Base-by-base conservation (phyloP, 2,113 vertebrate genomes). In the Nansenia antarctica region DNA sequence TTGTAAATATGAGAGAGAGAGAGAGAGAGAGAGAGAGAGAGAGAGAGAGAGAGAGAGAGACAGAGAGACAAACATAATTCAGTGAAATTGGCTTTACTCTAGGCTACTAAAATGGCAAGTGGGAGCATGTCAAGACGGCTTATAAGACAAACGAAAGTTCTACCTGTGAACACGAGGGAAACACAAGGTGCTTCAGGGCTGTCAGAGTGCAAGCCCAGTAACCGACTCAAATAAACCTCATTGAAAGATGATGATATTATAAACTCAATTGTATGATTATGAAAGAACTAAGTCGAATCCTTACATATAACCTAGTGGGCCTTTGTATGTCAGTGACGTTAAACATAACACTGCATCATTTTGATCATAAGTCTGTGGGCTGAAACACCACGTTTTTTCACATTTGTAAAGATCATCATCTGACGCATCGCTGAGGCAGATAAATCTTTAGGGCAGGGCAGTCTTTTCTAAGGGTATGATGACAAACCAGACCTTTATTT, bases 391-490 rank as follows among this genome's bases (percentile, higher is more conserved):
- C 9, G 22, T 55, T 29, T 62, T 64, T 29, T 76, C 29, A 70
- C 62, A 65, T 66, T 73, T 60, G 47, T 35, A 62, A 45, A 42
- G 32, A 60, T 62, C 52, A 29, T 73, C 37, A 70, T 69, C 62
- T 30, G 11, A 22, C 67, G 35, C 53, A 55, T 53, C 6, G 49
- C 58, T 24, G 59, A 81, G 29, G 20, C 22, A 35, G 53, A 69
- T 49, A 27, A 30, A 65, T 14, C 31, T 69, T 80, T 58, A 66
- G 31, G 34, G 70, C 72, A 77, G 72, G 55, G 60, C 75, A 69
- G 42, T 70, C 69, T 37, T 62, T 37, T 79, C 84, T 82, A 77
- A 72, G 86, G 31, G 57, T 26, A 70, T 77, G 79, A 87, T 67
- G 72, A 55, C 29, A 70, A 82, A 32, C 65, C 49, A 77, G 73